These are phyloP conservation scores for Drosophila cardini DNA, from an alignment of 1,140 invertebrate species.

Conservation along the genomic window DNA sequence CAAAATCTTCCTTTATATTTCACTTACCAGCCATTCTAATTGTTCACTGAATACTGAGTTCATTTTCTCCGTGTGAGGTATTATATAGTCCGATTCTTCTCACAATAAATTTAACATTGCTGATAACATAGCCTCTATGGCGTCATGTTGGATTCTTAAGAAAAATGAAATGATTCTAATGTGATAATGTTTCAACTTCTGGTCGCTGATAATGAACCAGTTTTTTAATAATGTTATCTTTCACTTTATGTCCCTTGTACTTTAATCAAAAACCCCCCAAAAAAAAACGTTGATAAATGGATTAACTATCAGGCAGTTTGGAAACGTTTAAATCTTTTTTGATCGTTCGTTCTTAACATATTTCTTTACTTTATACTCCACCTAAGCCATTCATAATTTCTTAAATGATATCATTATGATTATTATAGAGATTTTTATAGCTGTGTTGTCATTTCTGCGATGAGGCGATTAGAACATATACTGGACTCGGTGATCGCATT, in stretches of 20 bases:
- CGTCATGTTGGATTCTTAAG: constrained; percentile 16
- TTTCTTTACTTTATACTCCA: no score
- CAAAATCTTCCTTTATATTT: background rate
- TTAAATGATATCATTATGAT: no score
- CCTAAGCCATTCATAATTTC: no score
- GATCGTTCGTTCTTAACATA: no score
- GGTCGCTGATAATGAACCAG: background rate
- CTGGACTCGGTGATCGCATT: no score
- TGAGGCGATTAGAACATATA: no score
- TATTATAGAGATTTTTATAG: no score
- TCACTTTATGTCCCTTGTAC: background rate
- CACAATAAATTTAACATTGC: background rate
- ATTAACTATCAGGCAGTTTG: background rate
- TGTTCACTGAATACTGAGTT: constrained; percentile 18
- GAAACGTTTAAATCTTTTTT: no score
- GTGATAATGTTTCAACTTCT: background rate
- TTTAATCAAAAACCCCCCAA: background rate
- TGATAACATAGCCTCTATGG: background rate
- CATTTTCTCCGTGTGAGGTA: background rate
- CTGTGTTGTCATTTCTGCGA: no score
- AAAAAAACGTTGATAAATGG: background rate
- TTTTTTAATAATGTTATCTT: background rate
- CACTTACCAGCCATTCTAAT: constrained; percentile 54
- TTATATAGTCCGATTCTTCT: constrained; percentile 31
- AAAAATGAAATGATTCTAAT: background rate